phyloP scores from a whole-genome alignment of 1,140 invertebrate genomes.

The Drosophila trapezifrons region DNA sequence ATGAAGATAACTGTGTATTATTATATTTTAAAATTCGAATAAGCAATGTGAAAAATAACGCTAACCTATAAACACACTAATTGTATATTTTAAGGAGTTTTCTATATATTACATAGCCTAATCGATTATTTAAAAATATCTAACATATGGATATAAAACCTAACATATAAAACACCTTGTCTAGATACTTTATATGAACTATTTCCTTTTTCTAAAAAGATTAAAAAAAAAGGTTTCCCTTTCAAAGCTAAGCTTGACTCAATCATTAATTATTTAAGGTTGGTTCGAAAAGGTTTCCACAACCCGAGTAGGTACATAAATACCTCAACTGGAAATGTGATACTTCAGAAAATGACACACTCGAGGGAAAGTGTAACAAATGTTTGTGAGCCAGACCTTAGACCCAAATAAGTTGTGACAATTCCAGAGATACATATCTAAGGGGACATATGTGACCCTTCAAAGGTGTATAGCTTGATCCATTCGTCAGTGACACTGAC shows the following conservation, averaged over 20 bases:
- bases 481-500: constrained; percentile 20
- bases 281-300: background rate
- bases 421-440: constrained; percentile 15
- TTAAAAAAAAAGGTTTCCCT: background rate
- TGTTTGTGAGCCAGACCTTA: constrained; percentile 28
- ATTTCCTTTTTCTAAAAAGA: background rate
- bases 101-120: too few relatives aligned
- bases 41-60: too few relatives aligned
- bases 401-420: constrained; percentile 21
- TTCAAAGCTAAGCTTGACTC: background rate
- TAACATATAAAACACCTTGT: background rate
- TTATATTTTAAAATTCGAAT: too few relatives aligned
- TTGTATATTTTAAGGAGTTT: too few relatives aligned
- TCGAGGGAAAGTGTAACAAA: constrained; percentile 45
- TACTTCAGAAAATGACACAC: constrained; percentile 33
- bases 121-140: too few relatives aligned
- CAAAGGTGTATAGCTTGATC: constrained; percentile 19
- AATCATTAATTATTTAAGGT: constrained; percentile 10
- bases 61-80: too few relatives aligned
- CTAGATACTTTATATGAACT: too few relatives aligned
- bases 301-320: constrained; percentile 17
- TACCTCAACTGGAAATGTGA: constrained; percentile 33
- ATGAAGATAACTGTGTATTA: too few relatives aligned
- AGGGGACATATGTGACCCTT: background rate
- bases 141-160: too few relatives aligned